These are phyloP conservation scores for Tillus elongatus DNA, from an alignment of 2,888 invertebrate species.

Conservation along the genomic window DNA sequence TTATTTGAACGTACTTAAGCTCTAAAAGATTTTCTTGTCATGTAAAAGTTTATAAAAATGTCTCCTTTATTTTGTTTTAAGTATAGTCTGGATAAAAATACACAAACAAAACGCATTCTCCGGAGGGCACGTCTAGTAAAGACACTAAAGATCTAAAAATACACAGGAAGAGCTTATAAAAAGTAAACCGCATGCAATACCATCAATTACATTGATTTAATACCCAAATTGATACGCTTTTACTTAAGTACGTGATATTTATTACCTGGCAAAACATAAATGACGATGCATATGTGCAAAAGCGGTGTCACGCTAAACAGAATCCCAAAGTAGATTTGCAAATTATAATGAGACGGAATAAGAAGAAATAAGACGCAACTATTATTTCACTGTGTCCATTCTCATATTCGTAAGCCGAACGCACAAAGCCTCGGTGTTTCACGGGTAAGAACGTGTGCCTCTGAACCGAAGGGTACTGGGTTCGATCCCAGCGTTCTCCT, in stretches of 20 bases:
- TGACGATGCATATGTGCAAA: slow-evolving; percentile 16
- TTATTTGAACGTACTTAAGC: too few relatives aligned
- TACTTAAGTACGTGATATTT: slow-evolving; percentile 25
- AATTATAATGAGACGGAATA: too few relatives aligned
- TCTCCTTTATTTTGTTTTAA: slow-evolving; percentile 25
- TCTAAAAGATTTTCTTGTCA: slow-evolving; percentile 22
- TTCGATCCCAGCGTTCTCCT: too few relatives aligned
- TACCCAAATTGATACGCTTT: slow-evolving; percentile 30
- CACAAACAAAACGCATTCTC: slow-evolving; percentile 28
- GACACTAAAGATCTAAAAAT: slow-evolving; percentile 26
- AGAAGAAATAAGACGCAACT: too few relatives aligned
- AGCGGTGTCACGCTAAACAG: neutral
- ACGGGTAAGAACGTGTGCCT: too few relatives aligned
- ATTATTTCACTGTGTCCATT: too few relatives aligned
- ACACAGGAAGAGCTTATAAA: slow-evolving; percentile 25
- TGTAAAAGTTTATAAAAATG: slow-evolving; percentile 21
- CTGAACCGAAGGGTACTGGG: too few relatives aligned
- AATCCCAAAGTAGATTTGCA: too few relatives aligned
- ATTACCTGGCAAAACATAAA: slow-evolving; percentile 31
- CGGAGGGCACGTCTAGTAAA: slow-evolving; percentile 23
- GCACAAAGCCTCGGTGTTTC: too few relatives aligned
- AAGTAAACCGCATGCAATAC: slow-evolving; percentile 29
- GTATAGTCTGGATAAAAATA: slow-evolving; percentile 29
- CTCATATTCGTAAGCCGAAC: too few relatives aligned
- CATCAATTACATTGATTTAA: slow-evolving; percentile 34